Conservation (phyloP, 1,140 invertebrate genomes). For the Philotrypesis tridentata region DNA sequence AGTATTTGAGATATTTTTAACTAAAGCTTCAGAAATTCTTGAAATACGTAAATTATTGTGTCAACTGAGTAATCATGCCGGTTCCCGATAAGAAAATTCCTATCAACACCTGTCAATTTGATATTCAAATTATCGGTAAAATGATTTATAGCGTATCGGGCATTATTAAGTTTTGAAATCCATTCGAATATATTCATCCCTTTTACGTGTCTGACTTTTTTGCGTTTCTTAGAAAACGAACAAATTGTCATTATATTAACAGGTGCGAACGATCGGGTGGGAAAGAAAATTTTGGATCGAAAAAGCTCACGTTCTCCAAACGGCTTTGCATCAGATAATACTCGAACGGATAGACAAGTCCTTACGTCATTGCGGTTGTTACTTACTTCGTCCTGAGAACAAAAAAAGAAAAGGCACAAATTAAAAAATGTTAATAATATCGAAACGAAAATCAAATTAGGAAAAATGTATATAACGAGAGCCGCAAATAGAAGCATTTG, state of each 20-base stretch:
- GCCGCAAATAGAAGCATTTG: neutral
- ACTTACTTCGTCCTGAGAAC: conserved; percentile 74
- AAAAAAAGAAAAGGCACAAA: conserved; percentile 66
- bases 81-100: conserved; percentile 15
- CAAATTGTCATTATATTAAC: neutral
- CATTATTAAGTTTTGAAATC: no score
- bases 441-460: conserved; percentile 18
- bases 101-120: conserved; percentile 9
- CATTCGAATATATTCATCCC: no score
- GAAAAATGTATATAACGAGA: neutral
- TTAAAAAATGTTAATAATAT: conserved; percentile 60
- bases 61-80: conserved; percentile 19
- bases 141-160: no score
- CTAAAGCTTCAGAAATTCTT: no score
- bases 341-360: neutral
- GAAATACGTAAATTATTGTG: no score
- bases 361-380: conserved; percentile 52
- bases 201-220: no score
- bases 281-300: conserved; percentile 19
- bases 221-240: no score
- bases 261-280: neutral
- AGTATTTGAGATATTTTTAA: no score
- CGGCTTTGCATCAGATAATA: conserved; percentile 54
- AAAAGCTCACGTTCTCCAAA: conserved; percentile 60
- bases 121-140: conserved; percentile 17